phyloP scores from a whole-genome alignment of 2,888 invertebrate species.

The Platynereis dumerilii region DNA sequence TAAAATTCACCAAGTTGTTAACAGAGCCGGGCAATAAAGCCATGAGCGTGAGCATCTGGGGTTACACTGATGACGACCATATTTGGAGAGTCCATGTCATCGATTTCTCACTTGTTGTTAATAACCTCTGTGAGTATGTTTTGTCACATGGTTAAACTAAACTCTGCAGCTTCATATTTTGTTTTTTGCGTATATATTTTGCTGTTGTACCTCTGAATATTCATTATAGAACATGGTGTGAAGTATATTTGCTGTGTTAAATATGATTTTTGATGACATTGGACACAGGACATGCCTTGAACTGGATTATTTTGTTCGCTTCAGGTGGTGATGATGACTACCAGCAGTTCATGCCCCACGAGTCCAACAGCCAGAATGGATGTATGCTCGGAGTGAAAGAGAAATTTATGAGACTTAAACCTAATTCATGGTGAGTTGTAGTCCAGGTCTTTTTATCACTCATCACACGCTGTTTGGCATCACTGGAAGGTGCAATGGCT shows the following conservation, averaged over 20 bases:
- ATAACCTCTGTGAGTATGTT: conserved; percentile 47
- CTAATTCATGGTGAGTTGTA: conserved; percentile 58
- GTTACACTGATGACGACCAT: conserved; percentile 43
- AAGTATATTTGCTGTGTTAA: too few species aligned
- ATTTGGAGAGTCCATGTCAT: conserved; percentile 56
- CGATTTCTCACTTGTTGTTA: conserved; percentile 54
- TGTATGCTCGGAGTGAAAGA: conserved; percentile 56
- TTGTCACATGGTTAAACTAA: conserved; percentile 6
- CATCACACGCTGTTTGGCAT: too few species aligned
- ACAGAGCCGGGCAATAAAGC: conserved; percentile 60
- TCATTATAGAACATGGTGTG: too few species aligned
- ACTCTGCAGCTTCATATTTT: neutral
- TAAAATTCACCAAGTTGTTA: conserved; percentile 44
- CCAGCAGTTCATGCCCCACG: conserved; percentile 53
- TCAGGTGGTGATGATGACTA: conserved; percentile 43
- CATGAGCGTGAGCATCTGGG: conserved; percentile 59
- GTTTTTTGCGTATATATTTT: neutral
- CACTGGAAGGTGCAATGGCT: too few species aligned
- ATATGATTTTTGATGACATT: too few species aligned
- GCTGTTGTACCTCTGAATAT: too few species aligned
- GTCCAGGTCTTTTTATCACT: too few species aligned
- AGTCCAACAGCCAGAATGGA: conserved; percentile 39
- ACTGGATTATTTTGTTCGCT: too few species aligned
- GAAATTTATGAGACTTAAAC: conserved; percentile 49
- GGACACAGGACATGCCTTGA: too few species aligned